Evolutionary conservation across 2,888 invertebrate genomes (phyloP), one percentile per base, ranked within the genome.

Genomic region (Prenolepis imparis): DNA sequence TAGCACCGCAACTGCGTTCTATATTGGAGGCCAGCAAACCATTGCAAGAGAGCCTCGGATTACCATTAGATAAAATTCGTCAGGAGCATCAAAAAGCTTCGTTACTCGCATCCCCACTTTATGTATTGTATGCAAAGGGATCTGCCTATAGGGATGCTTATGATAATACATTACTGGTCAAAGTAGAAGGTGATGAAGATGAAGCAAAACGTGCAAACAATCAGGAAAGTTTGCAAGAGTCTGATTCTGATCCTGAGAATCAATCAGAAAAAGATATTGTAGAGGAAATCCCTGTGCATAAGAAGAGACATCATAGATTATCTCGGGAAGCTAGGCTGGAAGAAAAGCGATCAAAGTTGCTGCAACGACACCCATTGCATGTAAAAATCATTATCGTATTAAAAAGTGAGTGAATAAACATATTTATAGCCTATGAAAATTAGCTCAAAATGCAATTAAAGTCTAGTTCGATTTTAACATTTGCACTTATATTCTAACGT

Each of bases 101-200:
- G 66, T 96, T 98, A 83, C 95, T 99, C 59, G 97, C 98, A 0
- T 96, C 97, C 55, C 97, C 98, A 0, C 95, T 99, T 24, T 99
- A 98, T 95, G 96, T 98, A 87, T 96, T 98, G 6, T 99, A 98
- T 95, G 97, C 98, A 77, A 98, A 98, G 95, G 96, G 97, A 32
- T 96, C 96, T 93, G 98, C 98, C 11, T 98, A 97, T 94, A 96
- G 96, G 90, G 97, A 98, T 95, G 98, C 97, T 52, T 96, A 97
- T 91, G 97, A 94, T 84, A 87, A 88, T 41, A 89, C 91, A 36
- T 85, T 95, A 68, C 44, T 89, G 15, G 92, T 94, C 68, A 93
- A 93, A 84, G 93, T 96, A 21, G 96, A 96, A 87, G 96, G 94
- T 12, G 94, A 95, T 70, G 94, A 96, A 91, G 93, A 95, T 18